Conservation (phyloP, 2,113 vertebrate genomes). For the Daboia siamensis region DNA sequence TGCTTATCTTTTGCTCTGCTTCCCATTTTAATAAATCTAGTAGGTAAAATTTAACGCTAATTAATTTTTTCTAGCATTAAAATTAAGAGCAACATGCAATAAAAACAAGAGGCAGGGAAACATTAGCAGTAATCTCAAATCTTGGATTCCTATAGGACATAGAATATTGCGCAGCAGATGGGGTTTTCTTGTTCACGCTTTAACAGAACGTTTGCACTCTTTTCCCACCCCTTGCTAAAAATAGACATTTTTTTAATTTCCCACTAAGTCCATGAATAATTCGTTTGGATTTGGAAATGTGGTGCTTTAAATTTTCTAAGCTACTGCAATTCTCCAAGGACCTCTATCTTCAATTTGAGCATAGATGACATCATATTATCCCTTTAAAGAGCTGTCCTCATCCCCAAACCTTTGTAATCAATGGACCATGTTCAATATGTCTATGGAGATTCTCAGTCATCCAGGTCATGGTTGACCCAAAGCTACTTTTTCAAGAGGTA, state of each 20-base stretch:
- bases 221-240: background rate
- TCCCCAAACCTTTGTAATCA: background rate
- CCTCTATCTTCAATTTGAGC: background rate
- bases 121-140: conserved; percentile 38
- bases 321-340: background rate
- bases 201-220: background rate
- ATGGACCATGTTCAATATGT: background rate
- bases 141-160: conserved; percentile 40
- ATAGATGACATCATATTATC: background rate
- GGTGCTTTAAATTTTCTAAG: background rate
- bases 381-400: background rate
- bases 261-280: background rate
- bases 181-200: background rate
- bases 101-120: conserved; percentile 39
- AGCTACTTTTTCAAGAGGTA: background rate
- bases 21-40: conserved; percentile 46
- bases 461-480: background rate
- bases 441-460: background rate
- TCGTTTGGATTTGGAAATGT: background rate
- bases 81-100: conserved; percentile 58
- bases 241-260: background rate
- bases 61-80: conserved; percentile 54
- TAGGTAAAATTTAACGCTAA: conserved; percentile 43
- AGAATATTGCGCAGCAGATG: background rate
- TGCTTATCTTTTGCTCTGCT: conserved; percentile 33